These are phyloP conservation scores for Lepidochrysops patricia DNA, from an alignment of 2,888 invertebrate genomes.

Conservation along the genomic window DNA sequence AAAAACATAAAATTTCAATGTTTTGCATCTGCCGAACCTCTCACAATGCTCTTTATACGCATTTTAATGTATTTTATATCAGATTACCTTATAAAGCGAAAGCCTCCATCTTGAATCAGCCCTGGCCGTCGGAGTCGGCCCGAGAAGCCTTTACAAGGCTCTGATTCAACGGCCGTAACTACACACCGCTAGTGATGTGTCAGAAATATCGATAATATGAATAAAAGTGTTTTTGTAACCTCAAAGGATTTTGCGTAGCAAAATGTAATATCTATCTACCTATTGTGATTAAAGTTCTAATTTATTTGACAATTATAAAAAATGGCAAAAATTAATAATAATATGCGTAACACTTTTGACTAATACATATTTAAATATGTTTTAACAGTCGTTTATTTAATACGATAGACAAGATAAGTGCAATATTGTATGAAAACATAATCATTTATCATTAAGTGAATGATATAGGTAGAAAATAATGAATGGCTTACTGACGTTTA, in stretches of 20 bases:
- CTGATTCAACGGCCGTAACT: slow-evolving; percentile 59
- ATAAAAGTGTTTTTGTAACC: too few species aligned
- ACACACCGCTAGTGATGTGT: slow-evolving; percentile 43
- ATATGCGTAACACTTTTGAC: too few species aligned
- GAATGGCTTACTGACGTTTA: background rate
- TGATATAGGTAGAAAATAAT: background rate
- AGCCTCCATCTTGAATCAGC: slow-evolving; percentile 1
- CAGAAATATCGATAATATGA: slow-evolving; percentile 33
- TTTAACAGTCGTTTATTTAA: too few species aligned
- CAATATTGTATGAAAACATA: background rate
- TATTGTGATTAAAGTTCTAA: too few species aligned
- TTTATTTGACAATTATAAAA: background rate
- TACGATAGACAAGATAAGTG: background rate
- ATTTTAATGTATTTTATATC: background rate
- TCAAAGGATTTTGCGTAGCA: too few species aligned
- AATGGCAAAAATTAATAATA: too few species aligned
- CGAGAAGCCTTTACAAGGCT: slow-evolving; percentile 52
- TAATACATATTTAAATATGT: too few species aligned
- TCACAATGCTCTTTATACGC: too few species aligned
- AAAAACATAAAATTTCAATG: too few species aligned
- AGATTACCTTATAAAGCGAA: background rate
- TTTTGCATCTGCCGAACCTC: too few species aligned
- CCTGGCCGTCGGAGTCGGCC: slow-evolving; percentile 23
- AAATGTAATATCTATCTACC: too few species aligned
- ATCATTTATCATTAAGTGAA: background rate